Conservation (phyloP, 2,797 vertebrate species). For the Oophaga sylvatica region DNA sequence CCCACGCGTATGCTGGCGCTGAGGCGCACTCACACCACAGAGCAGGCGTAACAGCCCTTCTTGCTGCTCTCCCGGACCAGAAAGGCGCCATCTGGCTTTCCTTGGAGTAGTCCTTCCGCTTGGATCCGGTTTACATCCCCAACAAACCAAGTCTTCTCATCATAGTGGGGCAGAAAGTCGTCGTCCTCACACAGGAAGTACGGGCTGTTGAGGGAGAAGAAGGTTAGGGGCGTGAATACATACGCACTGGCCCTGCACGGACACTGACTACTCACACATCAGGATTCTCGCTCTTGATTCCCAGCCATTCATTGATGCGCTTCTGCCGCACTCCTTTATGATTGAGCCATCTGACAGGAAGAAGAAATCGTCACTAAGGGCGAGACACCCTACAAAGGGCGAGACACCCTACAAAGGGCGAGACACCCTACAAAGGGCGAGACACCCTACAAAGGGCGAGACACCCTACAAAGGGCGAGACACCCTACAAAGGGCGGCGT, state of each 20-base stretch:
- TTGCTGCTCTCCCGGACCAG: slow-evolving; percentile 96
- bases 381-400: not conserved
- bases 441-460: not conserved
- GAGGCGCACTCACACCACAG: slow-evolving; percentile 76
- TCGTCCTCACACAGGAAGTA: slow-evolving; percentile 91
- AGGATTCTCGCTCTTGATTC: slow-evolving; percentile 88
- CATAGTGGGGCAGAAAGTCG: slow-evolving; percentile 89
- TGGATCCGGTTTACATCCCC: slow-evolving; percentile 89
- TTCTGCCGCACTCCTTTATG: slow-evolving; percentile 98
- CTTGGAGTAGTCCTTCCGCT: slow-evolving; percentile 89
- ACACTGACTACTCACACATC: slow-evolving; percentile 84
- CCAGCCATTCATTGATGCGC: slow-evolving; percentile 95
- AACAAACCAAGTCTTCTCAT: slow-evolving; percentile 97
- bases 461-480: not conserved
- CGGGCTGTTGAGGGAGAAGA: slow-evolving; percentile 32
- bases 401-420: not conserved
- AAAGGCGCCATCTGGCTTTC: slow-evolving; percentile 90
- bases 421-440: not conserved
- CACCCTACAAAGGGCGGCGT: not conserved
- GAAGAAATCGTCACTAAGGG: slow-evolving; percentile 12
- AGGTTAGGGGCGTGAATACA: too few species aligned
- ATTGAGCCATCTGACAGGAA: slow-evolving; percentile 89
- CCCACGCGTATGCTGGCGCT: too few species aligned
- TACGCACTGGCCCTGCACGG: not conserved
- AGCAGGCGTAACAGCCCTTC: slow-evolving; percentile 83